Percentiles rank a stretch among this genome's conserved stretches.
Conservation (phyloP, 35 echinoderm and acorn worm genomes). For the Chiridota heheva region DNA sequence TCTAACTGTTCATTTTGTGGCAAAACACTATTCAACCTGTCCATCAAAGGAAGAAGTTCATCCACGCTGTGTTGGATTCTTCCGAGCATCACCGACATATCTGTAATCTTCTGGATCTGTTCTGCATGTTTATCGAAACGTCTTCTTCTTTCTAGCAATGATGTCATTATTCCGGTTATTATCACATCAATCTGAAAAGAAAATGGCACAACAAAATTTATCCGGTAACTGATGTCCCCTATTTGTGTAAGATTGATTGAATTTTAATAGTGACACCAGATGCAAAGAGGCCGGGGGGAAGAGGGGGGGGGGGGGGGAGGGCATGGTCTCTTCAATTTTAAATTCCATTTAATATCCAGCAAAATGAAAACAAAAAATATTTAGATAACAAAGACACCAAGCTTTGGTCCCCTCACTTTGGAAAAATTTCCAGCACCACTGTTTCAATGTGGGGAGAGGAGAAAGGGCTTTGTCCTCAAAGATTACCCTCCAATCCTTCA, state of each 20-base stretch:
- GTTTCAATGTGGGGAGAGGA: too few species aligned
- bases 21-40: constrained; percentile 80
- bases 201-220: background rate
- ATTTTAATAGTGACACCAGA: too few species aligned
- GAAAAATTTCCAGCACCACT: too few species aligned
- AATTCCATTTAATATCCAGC: too few species aligned
- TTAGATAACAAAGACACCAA: too few species aligned
- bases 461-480: too few species aligned
- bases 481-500: too few species aligned
- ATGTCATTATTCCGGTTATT: constrained; percentile 54
- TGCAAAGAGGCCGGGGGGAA: too few species aligned
- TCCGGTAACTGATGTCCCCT: background rate
- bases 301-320: too few species aligned
- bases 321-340: too few species aligned
- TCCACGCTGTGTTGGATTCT: constrained; percentile 77
- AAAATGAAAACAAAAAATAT: too few species aligned
- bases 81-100: constrained; percentile 80
- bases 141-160: constrained; percentile 71
- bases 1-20: constrained; percentile 81
- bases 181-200: constrained; percentile 68
- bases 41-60: constrained; percentile 88
- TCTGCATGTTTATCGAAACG: constrained; percentile 87
- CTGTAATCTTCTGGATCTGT: constrained; percentile 91
- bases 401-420: too few species aligned
- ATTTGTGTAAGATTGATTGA: background rate